Evolutionary conservation across 2,113 vertebrate genomes (phyloP).

Genomic region (Nematolebias whitei): DNA sequence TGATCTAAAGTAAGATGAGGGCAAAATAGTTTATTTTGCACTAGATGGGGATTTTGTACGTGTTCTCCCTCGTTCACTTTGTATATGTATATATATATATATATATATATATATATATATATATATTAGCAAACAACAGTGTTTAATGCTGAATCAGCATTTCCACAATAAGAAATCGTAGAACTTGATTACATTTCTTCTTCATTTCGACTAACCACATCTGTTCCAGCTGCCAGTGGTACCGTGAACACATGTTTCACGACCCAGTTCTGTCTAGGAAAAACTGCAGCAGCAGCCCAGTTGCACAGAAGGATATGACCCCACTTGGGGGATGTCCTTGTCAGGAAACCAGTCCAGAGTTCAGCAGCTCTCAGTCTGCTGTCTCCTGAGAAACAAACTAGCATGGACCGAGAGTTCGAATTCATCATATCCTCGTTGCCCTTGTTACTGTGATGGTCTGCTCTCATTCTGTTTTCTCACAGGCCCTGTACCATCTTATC

Average conservation of each 20-base stretch:
- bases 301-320: constrained; percentile 22
- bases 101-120: too few species aligned
- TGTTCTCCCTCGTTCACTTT: too few species aligned
- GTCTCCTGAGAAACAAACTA: constrained; percentile 43
- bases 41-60: neutral
- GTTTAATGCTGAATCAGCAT: too few species aligned
- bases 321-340: constrained; percentile 32
- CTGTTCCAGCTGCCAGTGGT: constrained; percentile 4
- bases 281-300: constrained; percentile 11
- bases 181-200: neutral
- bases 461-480: constrained; percentile 27
- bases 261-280: constrained; percentile 27
- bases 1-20: neutral
- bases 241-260: neutral
- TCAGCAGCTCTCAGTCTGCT: constrained; percentile 20
- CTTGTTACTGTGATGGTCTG: constrained; percentile 29
- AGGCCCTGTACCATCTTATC: constrained; percentile 24
- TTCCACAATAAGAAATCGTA: too few species aligned
- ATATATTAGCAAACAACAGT: too few species aligned
- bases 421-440: neutral
- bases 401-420: neutral
- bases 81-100: too few species aligned
- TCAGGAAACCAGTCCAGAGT: constrained; percentile 37
- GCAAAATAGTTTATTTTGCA: neutral
- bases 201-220: neutral